Conservation (phyloP, 2,888 invertebrate species). For the Tenthredo scrophulariae region DNA sequence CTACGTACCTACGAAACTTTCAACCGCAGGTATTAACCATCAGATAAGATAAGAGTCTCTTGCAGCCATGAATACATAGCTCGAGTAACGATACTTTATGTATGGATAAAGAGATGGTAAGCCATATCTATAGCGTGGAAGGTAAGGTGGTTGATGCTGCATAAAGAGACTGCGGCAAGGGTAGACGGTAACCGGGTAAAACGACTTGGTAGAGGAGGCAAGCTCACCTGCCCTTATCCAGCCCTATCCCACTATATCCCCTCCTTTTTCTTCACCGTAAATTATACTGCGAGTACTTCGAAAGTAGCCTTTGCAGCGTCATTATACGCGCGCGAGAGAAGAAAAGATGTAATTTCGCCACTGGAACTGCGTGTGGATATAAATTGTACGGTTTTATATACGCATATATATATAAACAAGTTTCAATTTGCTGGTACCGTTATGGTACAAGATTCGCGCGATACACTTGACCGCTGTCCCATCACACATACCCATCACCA, state of each 20-base stretch:
- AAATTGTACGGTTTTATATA: constrained; percentile 33
- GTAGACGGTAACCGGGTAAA: constrained; percentile 29
- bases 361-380: constrained; percentile 41
- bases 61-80: constrained; percentile 38
- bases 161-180: constrained; percentile 7
- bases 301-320: constrained; percentile 34
- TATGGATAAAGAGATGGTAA: constrained; percentile 34
- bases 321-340: constrained; percentile 40
- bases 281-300: constrained; percentile 43
- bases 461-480: constrained; percentile 47
- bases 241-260: neutral
- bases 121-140: constrained; percentile 34
- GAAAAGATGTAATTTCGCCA: constrained; percentile 48
- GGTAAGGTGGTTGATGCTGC: constrained; percentile 42
- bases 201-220: neutral
- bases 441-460: constrained; percentile 44
- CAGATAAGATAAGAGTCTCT: constrained; percentile 44
- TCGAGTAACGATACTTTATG: constrained; percentile 49
- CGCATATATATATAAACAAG: constrained; percentile 25
- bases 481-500: constrained; percentile 19
- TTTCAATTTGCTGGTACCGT: constrained; percentile 50
- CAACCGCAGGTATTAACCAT: constrained; percentile 33
- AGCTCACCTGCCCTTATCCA: constrained; percentile 49
- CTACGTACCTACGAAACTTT: constrained; percentile 19
- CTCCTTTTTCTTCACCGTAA: constrained; percentile 33